Evolutionary conservation across 2,888 invertebrate genomes (phyloP), one percentile per base, ranked within the genome.

Genomic region (Mimachlamys varia): DNA sequence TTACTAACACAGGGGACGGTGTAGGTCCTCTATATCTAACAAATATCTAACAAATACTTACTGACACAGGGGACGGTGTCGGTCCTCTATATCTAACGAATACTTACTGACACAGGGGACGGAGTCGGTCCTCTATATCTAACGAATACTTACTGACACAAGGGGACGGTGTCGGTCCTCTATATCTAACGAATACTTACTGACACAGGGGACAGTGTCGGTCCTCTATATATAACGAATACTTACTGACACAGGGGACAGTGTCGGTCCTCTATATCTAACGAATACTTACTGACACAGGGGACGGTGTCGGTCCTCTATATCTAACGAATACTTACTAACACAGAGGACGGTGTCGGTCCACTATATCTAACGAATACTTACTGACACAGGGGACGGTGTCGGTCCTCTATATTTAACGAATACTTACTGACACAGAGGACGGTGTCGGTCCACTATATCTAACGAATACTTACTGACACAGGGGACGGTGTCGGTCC

Each of bases 1-100:
- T 76, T 76, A 76, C 76, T 76, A 33, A 76, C 76, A 53, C 53
- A 53, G 53, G n/a, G 22, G 62, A 17, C 22, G 62, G 76, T 76
- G 76, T 76, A 33, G 27, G 76, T 53, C 53, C 53, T 19, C 53
- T 53, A n/a, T n/a, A n/a, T n/a, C n/a, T n/a, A n/a, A n/a, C n/a
- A n/a, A n/a, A 53, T 53, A 7, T 53, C 1, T 53, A 53, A 53
- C 53, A 19, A 53, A 53, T 53, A 76, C 76, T 76, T 76, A 76
- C 76, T 76, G 76, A 76, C 76, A 76, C 33, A 76, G 33, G 27
- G 76, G 76, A 7, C 76, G 76, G 76, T 76, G 76, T 44, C 44
- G 44, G 44, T 44, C 7, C 44, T 44, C 44, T 44, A 44, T 44
- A 3, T 44, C 4, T 5, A 44, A 44, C 44, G 7, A 44, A 44